Evolutionary conservation across 2,113 vertebrate genomes (phyloP), one percentile per base, ranked within the genome.

Genomic region (Apteryx mantelli): DNA sequence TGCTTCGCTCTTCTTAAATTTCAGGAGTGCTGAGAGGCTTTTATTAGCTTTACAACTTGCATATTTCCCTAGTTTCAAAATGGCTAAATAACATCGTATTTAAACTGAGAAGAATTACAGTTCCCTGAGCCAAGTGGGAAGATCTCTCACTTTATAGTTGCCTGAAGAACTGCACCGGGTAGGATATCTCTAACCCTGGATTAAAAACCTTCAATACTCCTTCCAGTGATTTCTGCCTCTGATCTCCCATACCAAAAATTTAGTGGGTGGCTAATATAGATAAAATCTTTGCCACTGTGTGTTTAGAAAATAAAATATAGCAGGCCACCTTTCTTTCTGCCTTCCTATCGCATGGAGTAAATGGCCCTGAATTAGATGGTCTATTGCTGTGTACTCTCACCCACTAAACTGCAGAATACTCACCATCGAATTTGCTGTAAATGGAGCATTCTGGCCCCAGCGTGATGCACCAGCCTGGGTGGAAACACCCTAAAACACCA

Each of bases 391-490:
- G 48, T 8, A 1, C 3, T 80, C 30, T 40, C 52, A 9, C 13
- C 24, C 3, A 1, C 7, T 18, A n/a, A 22, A 5, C 18, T 18
- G 21, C 18, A 40, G 34, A 36, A 15, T 4, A 5, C 5, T 36
- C 21, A 6, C 18, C 11, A 12, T 2, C 53, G 13, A 17, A 22
- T 30, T 55, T 55, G 44, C 44, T 46, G 44, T 17, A 46, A 46
- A 46, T 14, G 44, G 44, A 46, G 44, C 44, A 46, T 17, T 30
- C 56, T 58, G 56, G 28, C 18, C 56, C 16, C 16, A 16, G 55
- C 22, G 22, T 52, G 26, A 13, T 8, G 36, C 1, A 0, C 3
- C 11, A 30, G 19, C n/a, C 20, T 44, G 5, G 5, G 10, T 24
- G 20, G 16, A n/a, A 28, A 65, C 19, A 8, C 7, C 30, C 25